phyloP scores from a whole-genome alignment of 1,140 invertebrate genomes.

The Drosophila miranda region DNA sequence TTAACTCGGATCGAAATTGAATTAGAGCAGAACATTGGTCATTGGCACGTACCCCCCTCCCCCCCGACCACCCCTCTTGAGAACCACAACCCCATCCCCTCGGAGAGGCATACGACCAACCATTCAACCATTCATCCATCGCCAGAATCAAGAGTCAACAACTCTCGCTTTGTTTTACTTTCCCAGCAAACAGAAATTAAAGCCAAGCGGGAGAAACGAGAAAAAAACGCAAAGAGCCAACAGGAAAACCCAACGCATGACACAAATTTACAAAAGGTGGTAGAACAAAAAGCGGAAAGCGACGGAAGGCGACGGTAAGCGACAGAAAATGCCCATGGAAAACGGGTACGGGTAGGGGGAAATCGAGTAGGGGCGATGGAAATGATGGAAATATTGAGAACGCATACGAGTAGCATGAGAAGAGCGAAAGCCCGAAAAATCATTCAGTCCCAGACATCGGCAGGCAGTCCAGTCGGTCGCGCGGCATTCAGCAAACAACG shows the following conservation, averaged over 20 bases:
- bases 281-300: slow-evolving; percentile 52
- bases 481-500: slow-evolving; percentile 51
- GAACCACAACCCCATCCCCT: neutral
- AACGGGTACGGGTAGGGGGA: slow-evolving; percentile 23
- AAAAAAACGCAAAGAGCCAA: slow-evolving; percentile 30
- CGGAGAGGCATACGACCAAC: neutral
- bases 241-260: slow-evolving; percentile 68
- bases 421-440: slow-evolving; percentile 18
- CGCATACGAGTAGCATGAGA: slow-evolving; percentile 7
- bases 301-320: slow-evolving; percentile 32
- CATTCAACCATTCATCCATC: slow-evolving; percentile 18
- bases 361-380: slow-evolving; percentile 38
- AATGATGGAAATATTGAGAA: slow-evolving; percentile 59
- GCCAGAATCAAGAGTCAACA: slow-evolving; percentile 66
- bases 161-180: slow-evolving; percentile 65
- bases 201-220: slow-evolving; percentile 46
- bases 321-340: slow-evolving; percentile 58
- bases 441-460: slow-evolving; percentile 24
- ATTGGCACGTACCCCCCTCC: slow-evolving; percentile 28
- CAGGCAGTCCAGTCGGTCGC: slow-evolving; percentile 3
- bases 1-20: slow-evolving; percentile 21
- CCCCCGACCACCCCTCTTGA: neutral
- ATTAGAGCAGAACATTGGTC: slow-evolving; percentile 65
- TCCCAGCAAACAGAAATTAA: slow-evolving; percentile 75
- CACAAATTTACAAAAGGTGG: slow-evolving; percentile 69